These are phyloP conservation scores for Polyboroides typus DNA, from an alignment of 2,797 vertebrate genomes.

Conservation along the genomic window DNA sequence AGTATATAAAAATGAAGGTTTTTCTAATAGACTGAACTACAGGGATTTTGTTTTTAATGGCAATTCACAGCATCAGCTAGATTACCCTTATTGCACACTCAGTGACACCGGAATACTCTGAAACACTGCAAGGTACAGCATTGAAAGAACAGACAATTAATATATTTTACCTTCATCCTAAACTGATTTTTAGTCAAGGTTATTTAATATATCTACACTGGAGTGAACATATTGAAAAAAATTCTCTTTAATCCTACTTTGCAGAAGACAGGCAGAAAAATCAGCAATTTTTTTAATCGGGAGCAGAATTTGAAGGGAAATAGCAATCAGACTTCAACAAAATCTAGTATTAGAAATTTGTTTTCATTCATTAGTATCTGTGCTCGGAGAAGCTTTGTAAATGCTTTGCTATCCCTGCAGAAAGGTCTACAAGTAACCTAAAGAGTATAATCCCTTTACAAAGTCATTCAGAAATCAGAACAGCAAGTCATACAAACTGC, in stretches of 20 bases:
- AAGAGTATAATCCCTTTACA: background rate
- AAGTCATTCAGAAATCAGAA: background rate
- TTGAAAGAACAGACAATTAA: background rate
- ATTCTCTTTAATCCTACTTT: conserved; percentile 28
- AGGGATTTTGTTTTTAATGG: background rate
- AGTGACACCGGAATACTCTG: background rate
- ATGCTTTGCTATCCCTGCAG: background rate
- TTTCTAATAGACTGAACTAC: background rate
- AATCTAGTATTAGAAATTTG: background rate
- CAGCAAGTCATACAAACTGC: background rate
- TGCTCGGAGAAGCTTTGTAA: background rate
- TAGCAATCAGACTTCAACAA: background rate
- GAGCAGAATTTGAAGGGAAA: background rate
- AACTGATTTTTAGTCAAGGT: conserved; percentile 42
- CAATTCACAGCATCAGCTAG: background rate
- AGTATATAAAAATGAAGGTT: background rate
- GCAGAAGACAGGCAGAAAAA: conserved; percentile 15
- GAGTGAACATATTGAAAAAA: background rate
- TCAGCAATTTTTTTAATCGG: background rate
- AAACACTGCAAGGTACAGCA: background rate
- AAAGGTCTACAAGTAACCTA: background rate
- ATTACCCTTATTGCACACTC: background rate
- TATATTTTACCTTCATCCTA: background rate
- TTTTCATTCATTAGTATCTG: background rate
- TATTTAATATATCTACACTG: conserved; percentile 13